Evolutionary conservation across 2,888 invertebrate genomes (phyloP).

Genomic region (Conus canariensis): DNA sequence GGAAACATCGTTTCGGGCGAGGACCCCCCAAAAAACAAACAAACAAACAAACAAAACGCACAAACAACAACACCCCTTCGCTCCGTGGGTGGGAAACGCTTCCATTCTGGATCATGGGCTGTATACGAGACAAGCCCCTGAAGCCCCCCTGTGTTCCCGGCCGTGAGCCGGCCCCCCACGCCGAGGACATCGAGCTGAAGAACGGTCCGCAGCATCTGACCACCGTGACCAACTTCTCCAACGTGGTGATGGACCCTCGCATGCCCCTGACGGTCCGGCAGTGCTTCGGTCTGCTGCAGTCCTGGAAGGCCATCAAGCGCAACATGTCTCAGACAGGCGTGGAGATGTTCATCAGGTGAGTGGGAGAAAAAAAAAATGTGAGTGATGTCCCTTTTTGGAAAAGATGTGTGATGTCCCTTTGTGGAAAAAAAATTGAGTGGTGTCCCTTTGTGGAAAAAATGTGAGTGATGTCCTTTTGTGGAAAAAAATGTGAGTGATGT

Average conservation of each 20-base stretch:
- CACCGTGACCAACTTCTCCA: constrained; percentile 13
- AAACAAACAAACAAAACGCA: too few species aligned
- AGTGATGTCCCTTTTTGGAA: not conserved
- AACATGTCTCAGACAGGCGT: constrained; percentile 94
- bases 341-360: constrained; percentile 95
- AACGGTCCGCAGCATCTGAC: constrained; percentile 1
- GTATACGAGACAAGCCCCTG: not conserved
- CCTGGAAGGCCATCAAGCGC: constrained; percentile 93
- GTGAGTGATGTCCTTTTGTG: too few species aligned
- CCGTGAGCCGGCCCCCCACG: not conserved
- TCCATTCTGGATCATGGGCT: not conserved
- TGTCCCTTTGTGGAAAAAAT: too few species aligned
- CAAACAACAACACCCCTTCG: too few species aligned
- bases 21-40: too few species aligned
- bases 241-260: constrained; percentile 83
- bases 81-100: too few species aligned
- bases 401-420: too few species aligned
- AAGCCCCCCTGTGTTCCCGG: constrained; percentile 8
- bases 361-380: not conserved
- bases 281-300: constrained; percentile 92
- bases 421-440: not conserved
- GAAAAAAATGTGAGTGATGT: too few species aligned
- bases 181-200: not conserved
- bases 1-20: too few species aligned
- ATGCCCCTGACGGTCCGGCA: constrained; percentile 91